Base-by-base conservation (phyloP, 1,140 invertebrate species). In the Patella vulgata region DNA sequence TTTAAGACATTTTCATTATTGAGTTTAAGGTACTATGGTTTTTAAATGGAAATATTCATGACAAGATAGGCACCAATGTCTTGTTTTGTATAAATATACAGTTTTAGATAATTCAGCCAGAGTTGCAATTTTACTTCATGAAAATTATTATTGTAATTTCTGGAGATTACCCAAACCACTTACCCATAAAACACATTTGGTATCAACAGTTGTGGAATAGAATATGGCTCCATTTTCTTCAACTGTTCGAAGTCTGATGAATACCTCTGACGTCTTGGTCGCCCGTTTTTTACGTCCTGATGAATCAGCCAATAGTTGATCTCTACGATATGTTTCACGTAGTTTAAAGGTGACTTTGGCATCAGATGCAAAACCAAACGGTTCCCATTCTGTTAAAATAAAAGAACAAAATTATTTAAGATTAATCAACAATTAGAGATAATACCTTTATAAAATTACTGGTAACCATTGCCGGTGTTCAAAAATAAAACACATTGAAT, bases 231-330 rank as follows among this genome's bases (percentile, higher is more conserved):
- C 94, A 75, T 92, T 87, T 36, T 87, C 84, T 75, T 89, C 88
- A 1, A 90, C 87, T 0, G 94, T 96, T 73, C 92, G 87, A 74
- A 97, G 95, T 63, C 90, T 87, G n/a, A 97, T 84, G 46, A 91
- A 89, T 1, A 96, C 84, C 12, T 86, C 72, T 30, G 67, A 68
- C 42, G 51, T 55, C 43, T 43, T 56, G 30, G 58, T 12, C 46
- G 68, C 31, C 52, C 68, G 28, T 19, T 71, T 53, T 54, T 63
- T 55, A 23, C 67, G 42, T n/a, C 42, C 51, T n/a, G 23, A 47
- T 4, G 71, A 6, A 12, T 44, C 36, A 2, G 51, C 4, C 12
- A 73, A 28, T 21, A 31, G 28, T 77, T 94, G 93, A 89, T 94
- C 92, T 75, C 94, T 84, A 58, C 89, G 86, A 81, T 94, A 93